phyloP scores from a whole-genome alignment of 2,113 vertebrate genomes.

The Rallus limicola region DNA sequence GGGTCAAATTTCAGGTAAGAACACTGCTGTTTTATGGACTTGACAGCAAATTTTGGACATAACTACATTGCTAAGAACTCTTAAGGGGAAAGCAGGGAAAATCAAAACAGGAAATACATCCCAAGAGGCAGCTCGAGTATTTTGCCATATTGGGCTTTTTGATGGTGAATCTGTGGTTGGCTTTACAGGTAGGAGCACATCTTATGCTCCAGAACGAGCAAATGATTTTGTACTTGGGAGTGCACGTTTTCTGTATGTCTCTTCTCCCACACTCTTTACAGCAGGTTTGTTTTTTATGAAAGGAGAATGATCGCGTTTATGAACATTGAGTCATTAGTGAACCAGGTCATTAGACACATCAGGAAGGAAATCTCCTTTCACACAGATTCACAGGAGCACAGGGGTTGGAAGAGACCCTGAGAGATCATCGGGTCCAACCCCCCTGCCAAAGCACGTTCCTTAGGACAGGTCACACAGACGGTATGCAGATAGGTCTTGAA shows the following conservation, averaged over 20 bases:
- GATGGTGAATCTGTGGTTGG: accelerated
- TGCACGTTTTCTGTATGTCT: not conserved
- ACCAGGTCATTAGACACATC: not conserved
- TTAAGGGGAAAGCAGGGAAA: not conserved
- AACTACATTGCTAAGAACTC: not conserved
- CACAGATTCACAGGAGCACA: no score
- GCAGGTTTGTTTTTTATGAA: not conserved
- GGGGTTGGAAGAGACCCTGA: no score
- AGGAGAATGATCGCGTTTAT: not conserved
- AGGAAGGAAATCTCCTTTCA: not conserved
- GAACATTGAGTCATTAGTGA: not conserved
- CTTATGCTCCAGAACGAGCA: not conserved
- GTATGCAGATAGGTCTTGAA: no score
- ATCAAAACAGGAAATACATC: not conserved
- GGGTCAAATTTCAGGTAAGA: not conserved
- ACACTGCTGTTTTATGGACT: not conserved
- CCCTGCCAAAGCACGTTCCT: no score
- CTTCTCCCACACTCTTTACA: not conserved
- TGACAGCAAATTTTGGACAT: not conserved
- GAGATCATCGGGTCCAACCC: no score
- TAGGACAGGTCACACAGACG: no score
- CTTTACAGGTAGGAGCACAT: not conserved
- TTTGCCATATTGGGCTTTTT: not conserved
- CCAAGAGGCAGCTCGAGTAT: not conserved
- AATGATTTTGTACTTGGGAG: not conserved